Conservation (phyloP, 2,888 invertebrate genomes). For the Isoperla grammatica region DNA sequence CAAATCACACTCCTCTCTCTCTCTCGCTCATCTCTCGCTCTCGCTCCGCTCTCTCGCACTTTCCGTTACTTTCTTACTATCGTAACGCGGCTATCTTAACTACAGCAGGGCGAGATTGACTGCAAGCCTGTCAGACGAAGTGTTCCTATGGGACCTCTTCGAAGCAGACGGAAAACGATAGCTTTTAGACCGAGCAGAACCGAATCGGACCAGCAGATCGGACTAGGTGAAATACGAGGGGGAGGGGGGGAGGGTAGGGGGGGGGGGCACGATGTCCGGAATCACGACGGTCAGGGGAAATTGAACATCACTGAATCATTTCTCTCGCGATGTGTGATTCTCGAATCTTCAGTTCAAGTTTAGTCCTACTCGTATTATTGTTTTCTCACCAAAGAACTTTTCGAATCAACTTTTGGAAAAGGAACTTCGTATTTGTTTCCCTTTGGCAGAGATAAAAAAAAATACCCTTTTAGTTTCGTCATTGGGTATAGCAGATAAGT, state of each 20-base stretch:
- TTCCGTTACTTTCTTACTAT: too few relatives aligned
- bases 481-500: too few relatives aligned
- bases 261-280: not conserved
- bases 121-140: constrained; percentile 12
- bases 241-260: not conserved
- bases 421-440: not conserved
- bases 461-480: too few relatives aligned
- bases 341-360: constrained; percentile 4
- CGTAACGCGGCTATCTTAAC: constrained; percentile 5
- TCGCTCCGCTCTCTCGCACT: too few relatives aligned
- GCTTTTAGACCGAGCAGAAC: constrained; percentile 7
- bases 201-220: not conserved
- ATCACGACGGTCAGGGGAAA: constrained; percentile 14
- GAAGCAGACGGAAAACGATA: constrained; percentile 12
- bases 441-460: not conserved
- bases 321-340: constrained; percentile 10
- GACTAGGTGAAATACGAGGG: constrained; percentile 6
- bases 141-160: constrained; percentile 6
- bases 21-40: too few relatives aligned
- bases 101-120: constrained; percentile 11
- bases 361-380: not conserved
- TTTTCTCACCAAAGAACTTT: not conserved
- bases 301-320: constrained; percentile 14
- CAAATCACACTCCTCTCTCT: too few relatives aligned
- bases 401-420: not conserved